Evolutionary conservation across 2,888 invertebrate species (phyloP), one percentile per base, ranked within the genome.

Genomic region (Cordylochernes scorpioides): DNA sequence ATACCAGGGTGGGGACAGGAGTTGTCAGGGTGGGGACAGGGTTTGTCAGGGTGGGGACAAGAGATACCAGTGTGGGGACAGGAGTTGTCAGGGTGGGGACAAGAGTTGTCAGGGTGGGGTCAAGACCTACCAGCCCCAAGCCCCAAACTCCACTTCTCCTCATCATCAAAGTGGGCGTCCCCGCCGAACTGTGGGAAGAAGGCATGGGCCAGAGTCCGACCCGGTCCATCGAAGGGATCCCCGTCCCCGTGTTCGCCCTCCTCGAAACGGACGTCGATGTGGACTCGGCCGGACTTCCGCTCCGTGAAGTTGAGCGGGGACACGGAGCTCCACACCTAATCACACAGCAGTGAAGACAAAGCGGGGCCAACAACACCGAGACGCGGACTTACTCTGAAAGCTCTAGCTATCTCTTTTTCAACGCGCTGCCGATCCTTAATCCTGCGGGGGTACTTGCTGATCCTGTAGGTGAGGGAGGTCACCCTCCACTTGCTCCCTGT

Each of bases 151-250:
- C 91, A 91, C 40, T 66, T 61, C 55, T 94, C 94, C 17, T 78
- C 68, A 44, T 88, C 86, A 51, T 94, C 94, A 49, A 94, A 94
- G 58, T 94, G 94, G 19, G 86, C 88, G 52, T 88, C 88, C 9
- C 94, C 94, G 16, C 91, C 91, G 50, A 80, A 94, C 9, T 75
- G 72, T 1, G 91, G 88, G 58, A 88, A 88, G 53, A 80, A 91
- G 25, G 88, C 88, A 49, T 88, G 88, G n/a, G 88, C 88, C 37
- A 88, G 60, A 33, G 84, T 86, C 42, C 37, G 39, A 6, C 51
- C 86, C 25, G 74, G 73, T 16, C 88, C 88, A 53, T 91, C 88
- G 47, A 91, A 88, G 6, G 88, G 80, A 59, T 88, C 86, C 3
- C 84, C 84, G 52, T 86, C 86, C 1, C 84, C 86, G 48, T 88